Evolutionary conservation across 2,888 invertebrate genomes (phyloP).

Genomic region (Diogma glabrata): DNA sequence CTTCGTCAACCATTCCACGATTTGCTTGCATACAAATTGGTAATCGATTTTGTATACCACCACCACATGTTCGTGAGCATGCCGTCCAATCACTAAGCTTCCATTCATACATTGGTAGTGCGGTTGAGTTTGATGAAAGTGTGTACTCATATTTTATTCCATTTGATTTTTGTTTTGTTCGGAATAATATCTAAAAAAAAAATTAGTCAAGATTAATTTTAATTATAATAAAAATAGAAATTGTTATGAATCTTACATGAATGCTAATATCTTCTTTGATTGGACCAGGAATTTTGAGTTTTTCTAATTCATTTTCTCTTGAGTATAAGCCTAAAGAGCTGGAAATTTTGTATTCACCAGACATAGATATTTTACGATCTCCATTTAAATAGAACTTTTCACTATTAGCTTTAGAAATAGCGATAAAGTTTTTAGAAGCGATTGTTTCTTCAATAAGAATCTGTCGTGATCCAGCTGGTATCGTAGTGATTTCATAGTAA

Average conservation of each 20-base stretch:
- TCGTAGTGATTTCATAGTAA: conserved; percentile 46
- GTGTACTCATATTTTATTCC: conserved; percentile 77
- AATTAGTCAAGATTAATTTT: not conserved
- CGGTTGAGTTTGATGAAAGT: conserved; percentile 42
- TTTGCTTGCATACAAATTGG: conserved; percentile 39
- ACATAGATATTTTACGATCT: conserved; percentile 54
- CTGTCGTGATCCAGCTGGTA: conserved; percentile 70
- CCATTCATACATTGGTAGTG: conserved; percentile 57
- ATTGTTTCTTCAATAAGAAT: conserved; percentile 65
- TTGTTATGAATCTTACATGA: conserved; percentile 53
- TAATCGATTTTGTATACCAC: conserved; percentile 51
- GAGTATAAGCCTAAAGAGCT: conserved; percentile 70
- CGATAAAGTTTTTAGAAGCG: conserved; percentile 66
- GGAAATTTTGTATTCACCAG: conserved; percentile 72
- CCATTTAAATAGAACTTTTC: conserved; percentile 69
- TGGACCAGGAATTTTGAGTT: conserved; percentile 70
- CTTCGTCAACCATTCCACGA: conserved; percentile 45
- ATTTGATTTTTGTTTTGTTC: conserved; percentile 61
- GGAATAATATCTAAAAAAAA: conserved; percentile 63
- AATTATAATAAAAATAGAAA: not conserved
- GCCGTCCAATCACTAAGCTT: conserved; percentile 69
- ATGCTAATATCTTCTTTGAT: conserved; percentile 67
- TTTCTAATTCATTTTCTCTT: conserved; percentile 66
- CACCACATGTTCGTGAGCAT: conserved; percentile 66
- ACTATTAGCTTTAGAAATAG: conserved; percentile 57